Base-by-base conservation (phyloP, 2,113 vertebrate genomes). In the Sylvietta virens region DNA sequence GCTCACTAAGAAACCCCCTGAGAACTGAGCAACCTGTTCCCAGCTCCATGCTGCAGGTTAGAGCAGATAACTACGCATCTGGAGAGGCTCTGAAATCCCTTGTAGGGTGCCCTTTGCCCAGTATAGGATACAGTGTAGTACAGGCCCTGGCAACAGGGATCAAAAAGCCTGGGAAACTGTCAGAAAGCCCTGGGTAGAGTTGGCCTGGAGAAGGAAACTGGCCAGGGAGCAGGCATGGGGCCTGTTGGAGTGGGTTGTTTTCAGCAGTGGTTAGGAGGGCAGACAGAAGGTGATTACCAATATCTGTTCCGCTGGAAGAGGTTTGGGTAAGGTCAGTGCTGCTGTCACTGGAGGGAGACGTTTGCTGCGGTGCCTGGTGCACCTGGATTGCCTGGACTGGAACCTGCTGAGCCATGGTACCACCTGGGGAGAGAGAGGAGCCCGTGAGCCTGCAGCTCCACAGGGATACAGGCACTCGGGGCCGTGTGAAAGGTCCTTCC, bases 321-420 rank as follows among this genome's bases (percentile, higher is more conserved):
- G 98, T 98, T 98, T 99, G 99, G 67, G 98, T 98, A 97, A 99
- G 98, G 96, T 99, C 99, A 53, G 98, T 98, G 98, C 98, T 98
- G 98, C 98, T 98, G 98, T 99, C 98, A 14, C 98, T 98, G 80
- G 97, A 98, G 92, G 98, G 98, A 96, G 99, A 98, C 96, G 98
- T 98, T 96, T 98, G 96, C 97, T 99, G 99, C 3, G 98, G 96
- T 95, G 98, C 98, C 90, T 98, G 98, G 96, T 99, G 99, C 92
- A 99, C 99, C 98, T 99, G 99, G 94, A 99, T 99, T 28, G 99
- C 98, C 98, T 99, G 99, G 56, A 99, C 98, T n/a, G 98, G 98
- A 82, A 98, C 98, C 97, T 99, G 99, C 98, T 99, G 99, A 76
- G 98, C 97, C 97, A 99, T 98, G 21, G 99, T 98, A 53, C 98